phyloP scores from a whole-genome alignment of 2,113 vertebrate species.

The Percopsis transmontana region DNA sequence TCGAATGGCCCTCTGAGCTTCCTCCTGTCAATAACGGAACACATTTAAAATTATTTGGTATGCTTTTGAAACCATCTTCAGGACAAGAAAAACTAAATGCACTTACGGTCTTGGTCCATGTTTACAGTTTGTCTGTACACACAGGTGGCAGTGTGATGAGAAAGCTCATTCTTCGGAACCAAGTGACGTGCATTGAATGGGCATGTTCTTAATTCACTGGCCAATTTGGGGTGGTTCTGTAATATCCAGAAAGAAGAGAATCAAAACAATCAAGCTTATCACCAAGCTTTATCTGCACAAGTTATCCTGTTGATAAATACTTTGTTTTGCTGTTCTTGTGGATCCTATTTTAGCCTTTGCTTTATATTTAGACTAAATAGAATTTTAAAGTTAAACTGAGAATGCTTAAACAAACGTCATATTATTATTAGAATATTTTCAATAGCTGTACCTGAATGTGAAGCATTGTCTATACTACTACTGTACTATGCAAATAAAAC shows the following conservation, averaged over 20 bases:
- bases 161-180: slow-evolving; percentile 72
- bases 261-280: background rate
- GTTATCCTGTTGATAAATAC: no score
- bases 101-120: slow-evolving; percentile 3
- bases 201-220: slow-evolving; percentile 76
- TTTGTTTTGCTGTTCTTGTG: no score
- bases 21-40: slow-evolving; percentile 13
- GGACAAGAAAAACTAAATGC: background rate
- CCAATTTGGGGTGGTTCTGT: slow-evolving; percentile 79
- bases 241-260: background rate
- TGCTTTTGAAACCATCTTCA: background rate
- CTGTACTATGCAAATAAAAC: no score
- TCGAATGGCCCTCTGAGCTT: background rate
- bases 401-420: no score
- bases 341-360: no score
- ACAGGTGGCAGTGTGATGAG: slow-evolving; percentile 72
- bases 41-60: background rate
- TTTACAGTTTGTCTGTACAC: slow-evolving; percentile 49
- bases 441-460: no score
- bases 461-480: no score
- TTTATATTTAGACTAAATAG: no score
- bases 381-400: no score
- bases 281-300: background rate
- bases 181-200: slow-evolving; percentile 85
- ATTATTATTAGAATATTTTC: no score